Evolutionary conservation across 2,797 vertebrate genomes (phyloP).

Genomic region (Heterohyrax brucei): DNA sequence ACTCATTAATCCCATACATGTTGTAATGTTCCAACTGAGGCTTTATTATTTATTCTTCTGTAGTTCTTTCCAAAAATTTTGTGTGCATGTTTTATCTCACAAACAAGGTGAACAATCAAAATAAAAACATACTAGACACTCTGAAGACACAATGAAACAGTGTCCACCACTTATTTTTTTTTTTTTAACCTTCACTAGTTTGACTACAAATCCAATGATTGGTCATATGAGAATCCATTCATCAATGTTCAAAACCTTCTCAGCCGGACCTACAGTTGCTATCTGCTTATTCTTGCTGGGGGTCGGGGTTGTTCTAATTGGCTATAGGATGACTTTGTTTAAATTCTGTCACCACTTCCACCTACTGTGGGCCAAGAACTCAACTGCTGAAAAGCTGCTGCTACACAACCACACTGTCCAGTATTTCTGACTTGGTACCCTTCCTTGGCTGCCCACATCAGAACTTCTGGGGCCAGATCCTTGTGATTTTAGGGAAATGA

Average conservation of each 20-base stretch:
- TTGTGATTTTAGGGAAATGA: background rate
- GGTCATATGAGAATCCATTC: background rate
- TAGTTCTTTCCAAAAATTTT: background rate
- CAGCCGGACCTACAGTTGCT: background rate
- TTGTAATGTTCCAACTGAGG: background rate
- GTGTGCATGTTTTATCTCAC: background rate
- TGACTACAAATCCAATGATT: background rate
- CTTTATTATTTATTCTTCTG: constrained; percentile 4
- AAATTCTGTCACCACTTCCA: constrained; percentile 11
- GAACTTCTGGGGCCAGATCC: background rate
- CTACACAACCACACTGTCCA: background rate
- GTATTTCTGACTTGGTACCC: background rate
- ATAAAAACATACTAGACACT: background rate
- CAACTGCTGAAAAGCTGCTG: background rate
- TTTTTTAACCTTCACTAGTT: background rate
- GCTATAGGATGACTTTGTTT: constrained; percentile 13
- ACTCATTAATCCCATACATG: background rate
- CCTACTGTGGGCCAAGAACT: background rate
- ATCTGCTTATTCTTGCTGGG: background rate
- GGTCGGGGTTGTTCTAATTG: background rate
- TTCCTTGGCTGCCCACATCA: background rate
- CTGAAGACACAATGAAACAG: background rate
- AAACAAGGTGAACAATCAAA: constrained; percentile 4
- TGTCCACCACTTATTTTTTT: background rate
- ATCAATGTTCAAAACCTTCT: background rate